A percentile compares a stretch with the other conserved stretches of the same genome.
These are phyloP conservation scores for Dryadula phaetusa DNA, from an alignment of 2,888 invertebrate species.

Conservation along the genomic window DNA sequence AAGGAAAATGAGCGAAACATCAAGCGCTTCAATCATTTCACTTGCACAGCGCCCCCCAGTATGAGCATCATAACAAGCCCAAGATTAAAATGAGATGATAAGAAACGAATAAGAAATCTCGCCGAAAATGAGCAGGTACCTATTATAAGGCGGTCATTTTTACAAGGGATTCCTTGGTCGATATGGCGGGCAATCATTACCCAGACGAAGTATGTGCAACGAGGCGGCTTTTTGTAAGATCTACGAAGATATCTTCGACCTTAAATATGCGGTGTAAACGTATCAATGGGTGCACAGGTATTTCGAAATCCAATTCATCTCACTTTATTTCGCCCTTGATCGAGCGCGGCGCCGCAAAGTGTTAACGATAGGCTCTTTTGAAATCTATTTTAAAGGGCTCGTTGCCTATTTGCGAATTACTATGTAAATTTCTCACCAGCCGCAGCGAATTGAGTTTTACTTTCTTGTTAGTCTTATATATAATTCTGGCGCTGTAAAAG, in stretches of 20 bases:
- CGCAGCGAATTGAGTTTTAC: slow-evolving; percentile 51
- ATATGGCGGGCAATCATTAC: slow-evolving; percentile 81
- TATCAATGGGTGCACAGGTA: slow-evolving; percentile 65
- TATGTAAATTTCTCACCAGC: slow-evolving; percentile 46
- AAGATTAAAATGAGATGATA: slow-evolving; percentile 82
- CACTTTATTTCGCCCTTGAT: slow-evolving; percentile 49
- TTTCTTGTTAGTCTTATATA: slow-evolving; percentile 30
- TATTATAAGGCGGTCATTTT: slow-evolving; percentile 79
- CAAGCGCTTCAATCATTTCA: slow-evolving; percentile 66
- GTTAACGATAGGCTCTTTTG: slow-evolving; percentile 46
- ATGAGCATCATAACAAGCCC: slow-evolving; percentile 67
- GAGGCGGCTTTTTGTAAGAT: slow-evolving; percentile 71
- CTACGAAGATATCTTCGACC: slow-evolving; percentile 67
- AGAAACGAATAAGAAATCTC: slow-evolving; percentile 77
- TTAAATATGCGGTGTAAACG: slow-evolving; percentile 69
- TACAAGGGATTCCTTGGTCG: slow-evolving; percentile 76
- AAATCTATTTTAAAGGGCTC: slow-evolving; percentile 43
- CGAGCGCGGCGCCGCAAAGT: slow-evolving; percentile 44
- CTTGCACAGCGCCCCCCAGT: slow-evolving; percentile 45
- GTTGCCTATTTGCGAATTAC: slow-evolving; percentile 46
- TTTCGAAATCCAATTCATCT: slow-evolving; percentile 58
- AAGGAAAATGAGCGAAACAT: slow-evolving; percentile 60
- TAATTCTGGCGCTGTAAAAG: slow-evolving; percentile 24
- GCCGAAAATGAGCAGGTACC: slow-evolving; percentile 76
- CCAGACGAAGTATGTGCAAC: slow-evolving; percentile 60